phyloP scores from a whole-genome alignment of 2,113 vertebrate genomes.

The Phaetusa simplex region DNA sequence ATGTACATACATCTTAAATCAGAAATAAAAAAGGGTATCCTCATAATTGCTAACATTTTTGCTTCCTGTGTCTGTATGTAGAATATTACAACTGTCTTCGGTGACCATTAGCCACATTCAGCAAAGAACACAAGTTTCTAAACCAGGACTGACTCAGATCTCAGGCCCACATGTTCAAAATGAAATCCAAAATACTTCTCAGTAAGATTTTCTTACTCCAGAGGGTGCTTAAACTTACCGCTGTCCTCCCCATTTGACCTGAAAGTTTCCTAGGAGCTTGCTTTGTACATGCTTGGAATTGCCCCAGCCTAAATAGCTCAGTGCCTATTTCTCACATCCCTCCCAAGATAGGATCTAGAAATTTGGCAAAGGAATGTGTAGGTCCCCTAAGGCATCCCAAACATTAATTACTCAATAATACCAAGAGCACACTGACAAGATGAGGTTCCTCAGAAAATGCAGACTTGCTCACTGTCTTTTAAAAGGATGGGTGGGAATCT shows the following conservation, averaged over 20 bases:
- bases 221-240: background rate
- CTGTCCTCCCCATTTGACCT: background rate
- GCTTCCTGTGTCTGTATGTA: background rate
- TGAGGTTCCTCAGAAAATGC: background rate
- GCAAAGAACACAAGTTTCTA: background rate
- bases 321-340: constrained; percentile 18
- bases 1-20: background rate
- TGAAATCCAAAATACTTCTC: background rate
- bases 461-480: background rate
- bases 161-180: background rate
- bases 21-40: background rate
- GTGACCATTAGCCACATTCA: background rate
- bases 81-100: background rate
- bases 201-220: background rate
- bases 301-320: background rate
- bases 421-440: background rate
- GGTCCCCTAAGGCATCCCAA: constrained; percentile 11
- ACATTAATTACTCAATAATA: constrained; percentile 2
- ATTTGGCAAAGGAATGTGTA: constrained; percentile 18
- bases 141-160: background rate
- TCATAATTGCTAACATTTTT: background rate
- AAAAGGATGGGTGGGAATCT: background rate
- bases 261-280: background rate
- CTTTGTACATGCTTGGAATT: constrained; percentile 37
- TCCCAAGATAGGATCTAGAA: constrained; percentile 45